These are phyloP conservation scores for Apis dorsata DNA, from an alignment of 1,140 invertebrate genomes.

Conservation along the genomic window DNA sequence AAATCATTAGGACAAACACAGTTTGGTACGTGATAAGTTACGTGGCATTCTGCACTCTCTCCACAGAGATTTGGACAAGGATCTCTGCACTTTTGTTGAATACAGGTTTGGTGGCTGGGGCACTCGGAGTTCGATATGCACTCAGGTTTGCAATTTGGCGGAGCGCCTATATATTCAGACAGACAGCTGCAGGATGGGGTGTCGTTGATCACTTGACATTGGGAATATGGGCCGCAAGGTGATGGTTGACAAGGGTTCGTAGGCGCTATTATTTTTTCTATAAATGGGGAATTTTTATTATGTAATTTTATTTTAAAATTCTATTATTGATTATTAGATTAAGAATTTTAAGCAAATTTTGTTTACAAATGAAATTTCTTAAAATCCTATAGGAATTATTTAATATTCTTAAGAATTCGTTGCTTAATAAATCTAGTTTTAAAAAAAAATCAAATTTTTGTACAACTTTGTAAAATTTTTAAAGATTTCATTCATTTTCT, in stretches of 20 bases:
- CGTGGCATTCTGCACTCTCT: slow-evolving; percentile 86
- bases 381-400: no score
- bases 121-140: slow-evolving; percentile 84
- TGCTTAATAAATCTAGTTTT: no score
- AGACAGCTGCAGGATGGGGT: slow-evolving; percentile 80
- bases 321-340: background rate
- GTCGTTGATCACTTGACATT: slow-evolving; percentile 81
- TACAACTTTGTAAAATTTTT: slow-evolving; percentile 17
- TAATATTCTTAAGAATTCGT: no score
- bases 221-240: slow-evolving; percentile 83
- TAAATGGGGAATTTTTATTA: slow-evolving; percentile 62
- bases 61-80: slow-evolving; percentile 88
- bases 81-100: slow-evolving; percentile 86
- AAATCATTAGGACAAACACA: slow-evolving; percentile 83
- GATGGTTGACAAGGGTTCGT: slow-evolving; percentile 83
- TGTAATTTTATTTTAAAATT: no score
- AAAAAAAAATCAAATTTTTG: background rate
- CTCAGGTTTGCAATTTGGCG: slow-evolving; percentile 83
- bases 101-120: slow-evolving; percentile 84
- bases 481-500: slow-evolving; percentile 58
- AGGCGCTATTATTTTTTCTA: slow-evolving; percentile 66
- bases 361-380: slow-evolving; percentile 66
- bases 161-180: slow-evolving; percentile 81
- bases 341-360: background rate
- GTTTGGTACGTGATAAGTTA: slow-evolving; percentile 87